Percentiles rank a stretch among this genome's conserved stretches.
These are phyloP conservation scores for Brachylomia viminalis DNA, from an alignment of 2,888 invertebrate genomes.

Conservation along the genomic window DNA sequence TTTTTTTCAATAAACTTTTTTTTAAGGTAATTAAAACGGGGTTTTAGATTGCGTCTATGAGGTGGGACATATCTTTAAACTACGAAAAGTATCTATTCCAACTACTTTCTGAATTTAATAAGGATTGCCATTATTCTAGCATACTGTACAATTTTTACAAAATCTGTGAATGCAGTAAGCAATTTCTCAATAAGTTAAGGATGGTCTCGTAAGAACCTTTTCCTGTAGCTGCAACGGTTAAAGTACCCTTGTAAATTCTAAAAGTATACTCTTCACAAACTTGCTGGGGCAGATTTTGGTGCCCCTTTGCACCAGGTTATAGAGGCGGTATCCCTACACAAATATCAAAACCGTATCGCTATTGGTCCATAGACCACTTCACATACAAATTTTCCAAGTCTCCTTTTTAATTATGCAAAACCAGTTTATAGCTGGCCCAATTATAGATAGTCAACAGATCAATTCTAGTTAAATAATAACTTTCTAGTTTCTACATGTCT, in stretches of 20 bases:
- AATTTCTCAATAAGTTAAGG: not conserved
- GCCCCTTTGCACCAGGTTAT: not conserved
- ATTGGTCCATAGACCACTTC: conserved; percentile 1
- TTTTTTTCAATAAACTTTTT: not conserved
- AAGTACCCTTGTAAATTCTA: not conserved
- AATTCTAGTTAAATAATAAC: conserved; percentile 41
- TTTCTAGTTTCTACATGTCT: conserved; percentile 57
- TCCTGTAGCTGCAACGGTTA: not conserved
- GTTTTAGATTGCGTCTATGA: not conserved
- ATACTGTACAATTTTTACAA: not conserved
- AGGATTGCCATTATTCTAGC: not conserved
- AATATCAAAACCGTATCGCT: not conserved
- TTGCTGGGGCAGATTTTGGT: not conserved
- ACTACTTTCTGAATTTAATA: not conserved
- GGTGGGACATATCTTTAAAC: not conserved
- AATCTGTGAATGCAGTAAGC: not conserved
- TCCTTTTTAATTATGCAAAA: conserved; percentile 52
- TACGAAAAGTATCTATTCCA: not conserved
- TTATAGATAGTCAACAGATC: conserved; percentile 61
- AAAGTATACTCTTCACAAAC: not conserved
- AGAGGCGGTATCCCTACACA: no score
- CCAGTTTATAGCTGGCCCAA: conserved; percentile 55
- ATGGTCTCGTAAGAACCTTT: not conserved
- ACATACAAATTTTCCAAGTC: not conserved
- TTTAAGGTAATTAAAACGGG: not conserved